These are phyloP conservation scores for Tanaodytes sp. DNA, from an alignment of 2,888 invertebrate genomes.

Conservation along the genomic window DNA sequence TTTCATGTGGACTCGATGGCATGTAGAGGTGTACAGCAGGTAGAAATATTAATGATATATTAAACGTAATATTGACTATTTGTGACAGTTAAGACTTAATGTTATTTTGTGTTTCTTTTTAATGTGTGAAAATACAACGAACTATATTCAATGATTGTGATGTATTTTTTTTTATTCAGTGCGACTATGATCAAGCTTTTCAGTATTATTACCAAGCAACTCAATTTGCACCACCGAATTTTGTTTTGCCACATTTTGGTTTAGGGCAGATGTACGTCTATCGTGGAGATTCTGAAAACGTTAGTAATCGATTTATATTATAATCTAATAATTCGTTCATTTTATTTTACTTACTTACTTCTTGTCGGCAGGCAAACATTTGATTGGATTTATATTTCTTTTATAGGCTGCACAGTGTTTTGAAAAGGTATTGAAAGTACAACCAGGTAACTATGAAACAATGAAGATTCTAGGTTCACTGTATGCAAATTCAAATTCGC, in stretches of 20 bases:
- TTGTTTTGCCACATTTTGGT: conserved; percentile 97
- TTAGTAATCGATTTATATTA: too few relatives aligned
- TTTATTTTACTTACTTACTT: too few relatives aligned
- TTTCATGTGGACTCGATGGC: too few relatives aligned
- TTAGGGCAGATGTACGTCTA: conserved; percentile 99
- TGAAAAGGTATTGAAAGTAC: conserved; percentile 97
- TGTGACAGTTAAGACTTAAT: too few relatives aligned
- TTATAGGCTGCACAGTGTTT: conserved; percentile 99
- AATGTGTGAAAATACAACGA: neutral
- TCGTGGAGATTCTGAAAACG: conserved; percentile 94
- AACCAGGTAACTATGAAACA: conserved; percentile 98
- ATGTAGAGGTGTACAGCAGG: too few relatives aligned
- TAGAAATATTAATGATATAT: too few relatives aligned
- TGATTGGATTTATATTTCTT: too few relatives aligned
- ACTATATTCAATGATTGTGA: too few relatives aligned
- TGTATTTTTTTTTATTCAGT: conserved; percentile 67
- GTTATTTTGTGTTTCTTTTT: conserved; percentile 13
- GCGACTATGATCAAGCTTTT: conserved; percentile 97
- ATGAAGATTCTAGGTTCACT: conserved; percentile 99
- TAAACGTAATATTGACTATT: too few relatives aligned
- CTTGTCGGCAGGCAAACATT: too few relatives aligned
- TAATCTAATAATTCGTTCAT: too few relatives aligned
- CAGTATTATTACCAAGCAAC: conserved; percentile 99
- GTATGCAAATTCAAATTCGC: conserved; percentile 92
- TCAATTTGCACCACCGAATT: conserved; percentile 94